Evolutionary conservation across 2,113 vertebrate genomes (phyloP).

Genomic region (Aldabrachelys gigantea): DNA sequence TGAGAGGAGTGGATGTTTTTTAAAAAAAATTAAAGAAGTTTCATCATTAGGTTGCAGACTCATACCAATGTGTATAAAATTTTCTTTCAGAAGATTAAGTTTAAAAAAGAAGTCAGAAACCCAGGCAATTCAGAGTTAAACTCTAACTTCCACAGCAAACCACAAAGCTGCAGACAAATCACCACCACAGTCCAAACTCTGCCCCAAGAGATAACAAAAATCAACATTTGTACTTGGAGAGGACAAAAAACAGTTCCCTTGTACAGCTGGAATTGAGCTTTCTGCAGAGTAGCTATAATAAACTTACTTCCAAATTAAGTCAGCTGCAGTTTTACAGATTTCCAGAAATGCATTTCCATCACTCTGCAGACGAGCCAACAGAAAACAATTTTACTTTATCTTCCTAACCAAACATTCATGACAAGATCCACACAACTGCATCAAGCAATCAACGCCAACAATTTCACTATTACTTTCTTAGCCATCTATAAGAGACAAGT

Average conservation of each 20-base stretch:
- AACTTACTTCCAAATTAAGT: background rate
- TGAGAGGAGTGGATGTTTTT: background rate
- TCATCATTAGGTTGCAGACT: background rate
- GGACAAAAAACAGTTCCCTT: background rate
- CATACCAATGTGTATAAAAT: background rate
- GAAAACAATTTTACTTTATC: background rate
- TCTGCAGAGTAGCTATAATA: background rate
- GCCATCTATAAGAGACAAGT: no score
- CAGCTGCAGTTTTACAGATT: background rate
- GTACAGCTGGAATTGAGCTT: background rate
- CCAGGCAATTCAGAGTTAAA: background rate
- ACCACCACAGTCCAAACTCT: background rate
- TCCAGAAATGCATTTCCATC: no score
- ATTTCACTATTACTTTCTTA: background rate
- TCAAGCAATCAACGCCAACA: background rate
- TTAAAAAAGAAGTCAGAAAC: background rate
- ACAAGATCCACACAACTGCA: background rate
- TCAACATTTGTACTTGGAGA: background rate
- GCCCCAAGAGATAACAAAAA: background rate
- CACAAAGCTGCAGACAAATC: background rate
- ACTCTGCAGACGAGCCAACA: background rate
- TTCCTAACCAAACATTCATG: background rate
- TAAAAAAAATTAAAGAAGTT: background rate
- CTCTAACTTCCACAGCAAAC: background rate
- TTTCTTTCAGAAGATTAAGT: background rate